A percentile compares a stretch with the other conserved stretches of the same genome.
Evolutionary conservation across 2,797 vertebrate genomes (phyloP).

Genomic region (Falco cherrug): DNA sequence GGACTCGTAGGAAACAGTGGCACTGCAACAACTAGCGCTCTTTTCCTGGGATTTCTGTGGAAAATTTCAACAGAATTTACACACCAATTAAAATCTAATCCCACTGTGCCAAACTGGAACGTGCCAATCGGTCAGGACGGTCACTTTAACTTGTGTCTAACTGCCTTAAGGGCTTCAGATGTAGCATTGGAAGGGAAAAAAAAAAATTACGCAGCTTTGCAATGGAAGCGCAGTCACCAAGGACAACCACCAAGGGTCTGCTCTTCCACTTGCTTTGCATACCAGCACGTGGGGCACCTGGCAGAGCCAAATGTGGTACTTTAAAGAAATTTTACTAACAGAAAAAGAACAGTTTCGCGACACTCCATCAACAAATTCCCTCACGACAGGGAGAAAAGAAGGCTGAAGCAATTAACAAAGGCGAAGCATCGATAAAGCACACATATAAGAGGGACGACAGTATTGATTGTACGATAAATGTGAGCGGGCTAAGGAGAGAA

Average conservation of each 20-base stretch:
- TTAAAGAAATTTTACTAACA: background rate
- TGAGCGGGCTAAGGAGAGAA: background rate
- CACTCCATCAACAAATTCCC: background rate
- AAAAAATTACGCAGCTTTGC: background rate
- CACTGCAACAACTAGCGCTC: background rate
- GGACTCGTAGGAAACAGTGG: background rate
- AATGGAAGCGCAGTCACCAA: background rate
- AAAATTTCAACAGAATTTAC: background rate
- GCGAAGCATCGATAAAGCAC: background rate
- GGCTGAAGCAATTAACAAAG: background rate
- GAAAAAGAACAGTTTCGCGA: background rate
- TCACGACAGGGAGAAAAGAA: background rate
- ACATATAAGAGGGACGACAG: background rate
- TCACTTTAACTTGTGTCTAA: slow-evolving; percentile 49
- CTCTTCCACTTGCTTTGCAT: background rate
- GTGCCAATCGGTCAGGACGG: background rate
- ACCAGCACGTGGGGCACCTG: background rate
- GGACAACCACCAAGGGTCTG: background rate
- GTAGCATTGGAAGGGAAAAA: background rate
- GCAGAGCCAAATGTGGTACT: background rate
- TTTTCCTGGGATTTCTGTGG: background rate
- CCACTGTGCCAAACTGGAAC: background rate
- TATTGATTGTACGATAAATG: background rate
- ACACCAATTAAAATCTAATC: background rate
- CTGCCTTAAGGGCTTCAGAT: slow-evolving; percentile 42